These are phyloP conservation scores for Willisornis vidua DNA, from an alignment of 2,113 vertebrate species.

Conservation along the genomic window DNA sequence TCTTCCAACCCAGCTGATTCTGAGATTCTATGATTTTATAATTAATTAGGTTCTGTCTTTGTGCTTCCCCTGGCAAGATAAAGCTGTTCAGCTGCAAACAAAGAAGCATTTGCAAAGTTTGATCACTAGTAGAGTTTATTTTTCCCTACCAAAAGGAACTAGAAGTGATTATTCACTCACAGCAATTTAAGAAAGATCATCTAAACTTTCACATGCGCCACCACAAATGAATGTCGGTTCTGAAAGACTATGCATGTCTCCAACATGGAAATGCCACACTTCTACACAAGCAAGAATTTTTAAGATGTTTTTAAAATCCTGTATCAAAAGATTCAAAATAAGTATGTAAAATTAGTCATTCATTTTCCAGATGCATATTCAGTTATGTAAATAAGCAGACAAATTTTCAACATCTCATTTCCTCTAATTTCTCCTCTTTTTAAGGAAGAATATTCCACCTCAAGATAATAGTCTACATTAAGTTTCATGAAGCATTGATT, in stretches of 20 bases:
- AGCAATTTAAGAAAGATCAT: background rate
- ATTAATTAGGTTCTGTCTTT: background rate
- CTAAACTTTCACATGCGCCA: background rate
- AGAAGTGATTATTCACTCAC: background rate
- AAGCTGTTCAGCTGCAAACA: background rate
- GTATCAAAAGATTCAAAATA: background rate
- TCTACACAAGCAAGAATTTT: background rate
- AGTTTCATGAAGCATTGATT: background rate
- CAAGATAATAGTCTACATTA: background rate
- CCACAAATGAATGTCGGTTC: background rate
- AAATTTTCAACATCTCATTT: background rate
- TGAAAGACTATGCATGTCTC: background rate
- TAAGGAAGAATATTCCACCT: background rate
- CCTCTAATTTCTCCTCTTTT: background rate
- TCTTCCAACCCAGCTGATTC: background rate
- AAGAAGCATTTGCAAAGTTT: background rate
- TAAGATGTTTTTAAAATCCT: background rate
- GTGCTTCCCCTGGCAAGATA: background rate
- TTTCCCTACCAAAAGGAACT: background rate
- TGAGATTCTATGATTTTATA: background rate
- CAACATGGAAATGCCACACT: background rate
- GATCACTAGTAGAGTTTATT: background rate
- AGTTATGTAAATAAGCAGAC: background rate
- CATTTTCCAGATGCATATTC: background rate
- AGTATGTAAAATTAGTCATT: background rate